phyloP scores from a whole-genome alignment of 1,140 invertebrate species.

The Macrostomum lignano region DNA sequence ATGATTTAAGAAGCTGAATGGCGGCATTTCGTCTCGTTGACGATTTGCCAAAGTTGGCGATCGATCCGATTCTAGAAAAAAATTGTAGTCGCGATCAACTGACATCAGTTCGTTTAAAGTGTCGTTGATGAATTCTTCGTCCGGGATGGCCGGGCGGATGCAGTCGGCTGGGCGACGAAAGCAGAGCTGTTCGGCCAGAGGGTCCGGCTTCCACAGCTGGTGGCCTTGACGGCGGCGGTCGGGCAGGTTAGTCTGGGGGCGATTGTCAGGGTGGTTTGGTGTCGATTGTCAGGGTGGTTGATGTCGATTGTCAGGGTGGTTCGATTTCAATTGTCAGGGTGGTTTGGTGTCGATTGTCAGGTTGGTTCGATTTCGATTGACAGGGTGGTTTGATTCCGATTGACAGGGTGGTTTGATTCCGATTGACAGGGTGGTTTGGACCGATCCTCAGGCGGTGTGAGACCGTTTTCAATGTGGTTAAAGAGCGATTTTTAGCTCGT shows the following conservation, averaged over 20 bases:
- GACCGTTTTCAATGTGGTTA: too few species aligned
- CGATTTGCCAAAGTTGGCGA: background rate
- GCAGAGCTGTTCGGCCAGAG: constrained; percentile 32
- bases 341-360: too few species aligned
- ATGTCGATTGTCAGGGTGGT: constrained; percentile 6
- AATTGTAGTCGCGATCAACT: constrained; percentile 42
- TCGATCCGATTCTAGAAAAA: constrained; percentile 2
- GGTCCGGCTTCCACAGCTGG: constrained; percentile 19
- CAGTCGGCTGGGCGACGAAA: constrained; percentile 47
- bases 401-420: too few species aligned
- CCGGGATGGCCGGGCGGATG: constrained; percentile 47
- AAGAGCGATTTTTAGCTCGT: too few species aligned
- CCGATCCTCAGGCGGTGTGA: too few species aligned
- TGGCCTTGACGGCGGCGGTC: constrained; percentile 1
- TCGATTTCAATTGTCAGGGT: too few species aligned
- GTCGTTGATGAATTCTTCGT: constrained; percentile 70
- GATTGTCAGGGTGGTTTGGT: background rate
- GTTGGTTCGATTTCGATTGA: too few species aligned
- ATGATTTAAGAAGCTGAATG: constrained; percentile 63
- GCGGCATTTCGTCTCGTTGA: constrained; percentile 10
- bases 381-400: too few species aligned
- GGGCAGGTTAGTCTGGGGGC: background rate
- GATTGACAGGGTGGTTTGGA: too few species aligned
- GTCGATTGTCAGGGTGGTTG: constrained; percentile 14
- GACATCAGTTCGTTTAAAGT: constrained; percentile 60